Percentiles rank a stretch among this genome's conserved stretches.
Evolutionary conservation across 2,113 vertebrate species (phyloP).

Genomic region (Heterotilapia buettikoferi): DNA sequence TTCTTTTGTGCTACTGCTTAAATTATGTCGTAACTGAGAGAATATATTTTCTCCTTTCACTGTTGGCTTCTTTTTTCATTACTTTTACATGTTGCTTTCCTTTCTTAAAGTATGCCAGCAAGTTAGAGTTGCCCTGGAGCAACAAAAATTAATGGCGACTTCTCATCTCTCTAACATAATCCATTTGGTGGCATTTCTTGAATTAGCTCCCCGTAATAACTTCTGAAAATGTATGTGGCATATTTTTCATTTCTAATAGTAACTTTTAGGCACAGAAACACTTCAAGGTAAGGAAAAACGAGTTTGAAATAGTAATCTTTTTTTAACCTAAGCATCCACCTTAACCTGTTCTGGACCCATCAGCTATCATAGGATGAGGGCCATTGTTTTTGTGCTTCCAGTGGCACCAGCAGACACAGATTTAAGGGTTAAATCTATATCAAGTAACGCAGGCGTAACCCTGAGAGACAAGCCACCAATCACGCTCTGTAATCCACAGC

Average conservation of each 20-base stretch:
- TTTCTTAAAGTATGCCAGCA: not conserved
- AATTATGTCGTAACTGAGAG: not conserved
- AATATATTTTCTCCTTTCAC: not conserved
- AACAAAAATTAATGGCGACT: not conserved
- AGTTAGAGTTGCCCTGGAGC: not conserved
- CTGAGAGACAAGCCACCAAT: not conserved
- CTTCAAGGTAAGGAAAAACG: not conserved
- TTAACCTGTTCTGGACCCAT: not conserved
- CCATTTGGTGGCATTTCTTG: not conserved
- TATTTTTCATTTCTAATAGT: not conserved
- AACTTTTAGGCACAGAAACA: not conserved
- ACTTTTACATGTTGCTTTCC: not conserved
- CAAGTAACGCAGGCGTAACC: rapidly evolving
- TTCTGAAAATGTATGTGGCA: not conserved
- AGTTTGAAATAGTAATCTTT: not conserved
- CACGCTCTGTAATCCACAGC: not conserved
- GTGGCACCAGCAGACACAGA: not conserved
- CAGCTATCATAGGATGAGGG: not conserved
- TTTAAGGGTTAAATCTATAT: not conserved
- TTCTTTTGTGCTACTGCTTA: not conserved
- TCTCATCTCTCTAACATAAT: not conserved
- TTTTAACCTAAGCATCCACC: not conserved
- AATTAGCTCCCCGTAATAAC: not conserved
- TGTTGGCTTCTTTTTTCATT: not conserved
- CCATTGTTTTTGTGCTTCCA: not conserved